Evolutionary conservation across 2,113 vertebrate genomes (phyloP).

Genomic region (Albula goreensis): DNA sequence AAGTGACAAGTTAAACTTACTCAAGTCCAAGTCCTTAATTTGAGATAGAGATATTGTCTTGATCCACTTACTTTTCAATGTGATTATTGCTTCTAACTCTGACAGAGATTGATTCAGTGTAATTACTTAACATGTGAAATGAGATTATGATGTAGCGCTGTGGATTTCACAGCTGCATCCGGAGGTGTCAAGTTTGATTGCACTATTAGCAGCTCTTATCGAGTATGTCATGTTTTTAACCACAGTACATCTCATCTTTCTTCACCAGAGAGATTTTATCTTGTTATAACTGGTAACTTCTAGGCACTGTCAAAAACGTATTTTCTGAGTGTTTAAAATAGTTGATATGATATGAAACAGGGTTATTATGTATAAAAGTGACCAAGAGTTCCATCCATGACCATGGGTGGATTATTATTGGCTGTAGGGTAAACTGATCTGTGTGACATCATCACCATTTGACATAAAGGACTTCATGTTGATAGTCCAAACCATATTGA

Average conservation of each 20-base stretch:
- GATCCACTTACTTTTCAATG: conserved; percentile 52
- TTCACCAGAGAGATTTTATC: not conserved
- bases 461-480: no score
- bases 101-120: conserved; percentile 79
- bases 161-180: not conserved
- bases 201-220: not conserved
- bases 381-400: no score
- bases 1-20: conserved; percentile 21
- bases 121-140: conserved; percentile 74
- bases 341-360: not conserved
- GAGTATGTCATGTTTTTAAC: conserved; percentile 55
- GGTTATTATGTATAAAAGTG: not conserved
- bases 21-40: not conserved
- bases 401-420: no score
- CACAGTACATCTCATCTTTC: not conserved
- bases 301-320: not conserved
- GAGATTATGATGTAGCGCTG: conserved; percentile 68
- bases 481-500: no score
- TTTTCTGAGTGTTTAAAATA: not conserved
- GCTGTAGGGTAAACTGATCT: no score
- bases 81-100: conserved; percentile 74
- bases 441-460: no score
- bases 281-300: not conserved
- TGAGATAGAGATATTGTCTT: conserved; percentile 51
- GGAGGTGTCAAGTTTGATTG: conserved; percentile 13